Evolutionary conservation across 2,797 vertebrate species (phyloP).

Genomic region (Gambusia yucatana): DNA sequence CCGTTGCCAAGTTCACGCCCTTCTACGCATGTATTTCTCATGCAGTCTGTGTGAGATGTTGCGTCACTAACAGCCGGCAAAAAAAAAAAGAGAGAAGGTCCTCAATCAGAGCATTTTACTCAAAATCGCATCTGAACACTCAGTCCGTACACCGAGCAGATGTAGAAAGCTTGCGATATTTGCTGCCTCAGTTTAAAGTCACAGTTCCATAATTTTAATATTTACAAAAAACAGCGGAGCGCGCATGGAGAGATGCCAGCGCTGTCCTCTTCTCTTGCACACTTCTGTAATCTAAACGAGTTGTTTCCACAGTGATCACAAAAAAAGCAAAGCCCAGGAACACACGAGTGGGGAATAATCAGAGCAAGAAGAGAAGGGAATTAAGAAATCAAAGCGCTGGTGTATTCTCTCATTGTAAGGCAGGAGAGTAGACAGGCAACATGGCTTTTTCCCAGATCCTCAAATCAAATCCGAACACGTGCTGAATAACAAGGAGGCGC

Average conservation of each 20-base stretch:
- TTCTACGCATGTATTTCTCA: conserved; percentile 66
- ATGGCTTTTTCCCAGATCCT: conserved; percentile 34
- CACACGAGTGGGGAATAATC: background rate
- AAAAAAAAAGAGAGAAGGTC: conserved; percentile 7
- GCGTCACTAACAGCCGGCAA: conserved; percentile 67
- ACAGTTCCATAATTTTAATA: conserved; percentile 42
- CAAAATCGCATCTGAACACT: conserved; percentile 1
- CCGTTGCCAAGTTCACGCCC: conserved; percentile 76
- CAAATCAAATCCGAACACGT: conserved; percentile 51
- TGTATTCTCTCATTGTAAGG: background rate
- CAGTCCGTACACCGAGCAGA: conserved; percentile 1
- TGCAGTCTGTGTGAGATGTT: conserved; percentile 60
- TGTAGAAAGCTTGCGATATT: conserved; percentile 23
- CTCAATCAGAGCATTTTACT: conserved; percentile 36
- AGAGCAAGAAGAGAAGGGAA: background rate
- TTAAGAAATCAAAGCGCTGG: conserved; percentile 32
- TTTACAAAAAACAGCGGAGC: conserved; percentile 25
- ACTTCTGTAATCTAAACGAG: conserved; percentile 55
- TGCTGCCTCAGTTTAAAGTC: conserved; percentile 49
- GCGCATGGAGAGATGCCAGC: conserved; percentile 70
- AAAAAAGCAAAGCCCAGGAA: background rate
- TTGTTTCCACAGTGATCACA: conserved; percentile 35
- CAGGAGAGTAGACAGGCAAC: conserved; percentile 13
- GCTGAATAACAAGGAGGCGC: conserved; percentile 44
- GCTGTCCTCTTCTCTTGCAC: conserved; percentile 49